Evolutionary conservation across 1,140 invertebrate species (phyloP), one percentile per base, ranked within the genome.

Genomic region (Heliconius melpomene): DNA sequence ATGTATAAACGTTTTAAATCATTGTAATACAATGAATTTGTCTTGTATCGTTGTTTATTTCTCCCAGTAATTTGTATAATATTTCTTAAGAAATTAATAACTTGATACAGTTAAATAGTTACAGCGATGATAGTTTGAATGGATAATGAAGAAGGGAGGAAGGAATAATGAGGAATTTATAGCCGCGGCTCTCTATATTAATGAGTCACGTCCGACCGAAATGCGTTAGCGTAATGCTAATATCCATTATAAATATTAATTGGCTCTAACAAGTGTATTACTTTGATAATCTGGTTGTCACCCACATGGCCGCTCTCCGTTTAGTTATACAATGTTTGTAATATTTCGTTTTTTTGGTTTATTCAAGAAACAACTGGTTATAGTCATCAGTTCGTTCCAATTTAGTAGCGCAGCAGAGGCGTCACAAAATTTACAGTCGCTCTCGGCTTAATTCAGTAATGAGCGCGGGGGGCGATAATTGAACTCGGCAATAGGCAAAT

Each of bases 381-480:
- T 74, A 85, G 82, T 83, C 86, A 87, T 79, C 84, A 88, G 87
- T 82, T 85, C 87, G 72, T n/a, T n/a, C 83, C 88, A 89, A 90
- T 89, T 89, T 82, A 85, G 79, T 82, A 82, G 83, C 84, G 86
- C 83, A 84, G 87, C 90, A 89, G 89, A 91, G 90, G 91, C 91
- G 92, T 92, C 89, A 88, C 89, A 83, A 88, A 92, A 90, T 93
- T 87, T 90, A 91, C 87, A 86, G 89, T 89, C 83, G 87, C 89
- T 91, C 88, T 89, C 91, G 91, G 86, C 87, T 93, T 93, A 94
- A 94, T 93, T 90, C 91, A 89, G 91, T 93, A 94, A 94, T 92
- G 87, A 92, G 90, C 87, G 92, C 91, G 90, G 91, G 89, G 92
- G 93, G 93, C 91, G 90, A 93, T 94, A 93, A 94, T 93, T 94